These are phyloP conservation scores for Petrosia ficiformis DNA, from an alignment of 37 sponge, comb jelly and placozoan genomes.

Conservation along the genomic window DNA sequence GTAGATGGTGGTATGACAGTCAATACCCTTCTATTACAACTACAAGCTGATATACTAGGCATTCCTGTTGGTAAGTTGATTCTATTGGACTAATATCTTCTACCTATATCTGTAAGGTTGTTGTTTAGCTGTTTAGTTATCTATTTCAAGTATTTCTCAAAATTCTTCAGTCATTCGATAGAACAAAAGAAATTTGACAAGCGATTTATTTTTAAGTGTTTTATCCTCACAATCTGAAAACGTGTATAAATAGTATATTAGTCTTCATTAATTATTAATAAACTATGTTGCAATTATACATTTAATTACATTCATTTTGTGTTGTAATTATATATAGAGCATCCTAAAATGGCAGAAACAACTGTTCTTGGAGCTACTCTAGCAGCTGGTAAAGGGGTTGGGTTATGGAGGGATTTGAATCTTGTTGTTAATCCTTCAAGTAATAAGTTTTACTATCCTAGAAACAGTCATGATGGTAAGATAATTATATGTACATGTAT, in stretches of 20 bases:
- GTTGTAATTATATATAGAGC: conserved; percentile 32
- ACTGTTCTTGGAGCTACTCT: conserved; percentile 91
- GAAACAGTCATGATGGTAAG: conserved; percentile 22
- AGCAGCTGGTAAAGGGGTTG: conserved; percentile 81
- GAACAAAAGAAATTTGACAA: too few species aligned
- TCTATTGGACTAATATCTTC: too few species aligned
- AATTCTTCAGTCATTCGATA: too few species aligned
- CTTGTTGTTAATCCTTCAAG: background rate
- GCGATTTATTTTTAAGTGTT: too few species aligned
- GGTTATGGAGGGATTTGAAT: conserved; percentile 48
- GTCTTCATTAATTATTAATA: too few species aligned
- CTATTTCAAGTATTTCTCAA: too few species aligned
- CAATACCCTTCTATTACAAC: conserved; percentile 70
- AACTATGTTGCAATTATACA: too few species aligned
- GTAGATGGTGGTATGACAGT: conserved; percentile 95
- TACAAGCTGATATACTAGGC: conserved; percentile 89
- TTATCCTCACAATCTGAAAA: too few species aligned
- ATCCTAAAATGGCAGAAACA: conserved; percentile 76
- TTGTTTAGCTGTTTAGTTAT: too few species aligned
- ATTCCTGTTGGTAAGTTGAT: conserved; percentile 77
- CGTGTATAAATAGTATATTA: too few species aligned
- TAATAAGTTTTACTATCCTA: background rate
- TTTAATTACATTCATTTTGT: background rate
- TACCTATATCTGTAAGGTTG: too few species aligned
- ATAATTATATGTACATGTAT: background rate